Percentiles rank a stretch among this genome's conserved stretches.
These are phyloP conservation scores for Sylvia borin DNA, from an alignment of 2,797 vertebrate species.

Conservation along the genomic window DNA sequence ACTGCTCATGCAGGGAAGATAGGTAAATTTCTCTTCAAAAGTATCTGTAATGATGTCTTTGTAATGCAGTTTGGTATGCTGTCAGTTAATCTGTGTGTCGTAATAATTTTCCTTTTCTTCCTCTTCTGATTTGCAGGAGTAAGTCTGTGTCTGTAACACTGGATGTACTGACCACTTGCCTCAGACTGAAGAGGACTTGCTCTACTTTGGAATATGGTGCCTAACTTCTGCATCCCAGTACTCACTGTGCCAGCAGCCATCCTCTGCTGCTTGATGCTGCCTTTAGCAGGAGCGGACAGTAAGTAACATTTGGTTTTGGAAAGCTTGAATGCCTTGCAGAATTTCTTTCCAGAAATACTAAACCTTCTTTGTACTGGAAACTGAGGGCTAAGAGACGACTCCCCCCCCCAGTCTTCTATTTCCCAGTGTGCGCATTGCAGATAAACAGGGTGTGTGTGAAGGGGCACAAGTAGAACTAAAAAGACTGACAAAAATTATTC, in stretches of 20 bases:
- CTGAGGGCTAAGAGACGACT: background rate
- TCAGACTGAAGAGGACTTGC: conserved; percentile 74
- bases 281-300: conserved; percentile 83
- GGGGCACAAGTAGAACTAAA: background rate
- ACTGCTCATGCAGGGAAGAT: background rate
- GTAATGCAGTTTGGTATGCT: background rate
- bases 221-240: conserved; percentile 67
- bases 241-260: conserved; percentile 79
- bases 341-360: background rate
- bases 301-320: conserved; percentile 70
- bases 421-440: background rate
- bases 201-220: conserved; percentile 83
- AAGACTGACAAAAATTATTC: conserved; percentile 14
- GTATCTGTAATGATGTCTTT: background rate
- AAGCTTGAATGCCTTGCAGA: background rate
- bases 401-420: background rate
- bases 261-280: conserved; percentile 79
- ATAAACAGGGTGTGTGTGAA: background rate
- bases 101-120: background rate
- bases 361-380: background rate
- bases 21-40: background rate
- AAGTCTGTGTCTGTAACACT: conserved; percentile 48
- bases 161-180: conserved; percentile 69
- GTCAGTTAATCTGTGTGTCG: background rate
- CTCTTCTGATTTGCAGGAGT: conserved; percentile 55